Percentiles rank a stretch among this genome's conserved stretches.
Evolutionary conservation across 2,888 invertebrate genomes (phyloP).

Genomic region (Hoplodrina ambigua): DNA sequence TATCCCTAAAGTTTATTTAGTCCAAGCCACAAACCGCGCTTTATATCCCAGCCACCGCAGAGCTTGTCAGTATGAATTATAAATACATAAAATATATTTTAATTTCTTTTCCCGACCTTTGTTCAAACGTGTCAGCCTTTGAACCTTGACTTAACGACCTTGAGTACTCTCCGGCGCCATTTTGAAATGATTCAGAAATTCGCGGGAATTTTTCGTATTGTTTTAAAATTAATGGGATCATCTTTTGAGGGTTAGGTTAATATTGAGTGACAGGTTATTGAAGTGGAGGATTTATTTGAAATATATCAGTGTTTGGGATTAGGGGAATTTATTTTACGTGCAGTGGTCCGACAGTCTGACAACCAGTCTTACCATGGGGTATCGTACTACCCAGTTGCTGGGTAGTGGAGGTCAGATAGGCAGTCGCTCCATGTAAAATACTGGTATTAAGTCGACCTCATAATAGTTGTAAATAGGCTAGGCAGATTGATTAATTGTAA

Average conservation of each 20-base stretch:
- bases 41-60: background rate
- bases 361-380: too few relatives aligned
- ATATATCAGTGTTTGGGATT: background rate
- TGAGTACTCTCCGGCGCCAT: slow-evolving; percentile 9
- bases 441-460: too few relatives aligned
- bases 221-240: slow-evolving; percentile 12
- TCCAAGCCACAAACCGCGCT: background rate
- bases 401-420: too few relatives aligned
- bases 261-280: slow-evolving; percentile 6
- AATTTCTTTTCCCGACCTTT: slow-evolving; percentile 12
- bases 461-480: too few relatives aligned
- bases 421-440: too few relatives aligned
- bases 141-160: slow-evolving; percentile 19
- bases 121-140: slow-evolving; percentile 25
- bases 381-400: too few relatives aligned
- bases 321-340: too few relatives aligned
- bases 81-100: slow-evolving; percentile 8
- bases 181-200: slow-evolving; percentile 24
- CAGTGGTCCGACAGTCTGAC: too few relatives aligned
- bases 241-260: background rate
- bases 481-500: too few relatives aligned
- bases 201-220: background rate
- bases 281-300: background rate
- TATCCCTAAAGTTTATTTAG: too few relatives aligned
- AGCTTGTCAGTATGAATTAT: background rate